Base-by-base conservation (phyloP, 2,113 vertebrate species). In the Rhineura floridana region DNA sequence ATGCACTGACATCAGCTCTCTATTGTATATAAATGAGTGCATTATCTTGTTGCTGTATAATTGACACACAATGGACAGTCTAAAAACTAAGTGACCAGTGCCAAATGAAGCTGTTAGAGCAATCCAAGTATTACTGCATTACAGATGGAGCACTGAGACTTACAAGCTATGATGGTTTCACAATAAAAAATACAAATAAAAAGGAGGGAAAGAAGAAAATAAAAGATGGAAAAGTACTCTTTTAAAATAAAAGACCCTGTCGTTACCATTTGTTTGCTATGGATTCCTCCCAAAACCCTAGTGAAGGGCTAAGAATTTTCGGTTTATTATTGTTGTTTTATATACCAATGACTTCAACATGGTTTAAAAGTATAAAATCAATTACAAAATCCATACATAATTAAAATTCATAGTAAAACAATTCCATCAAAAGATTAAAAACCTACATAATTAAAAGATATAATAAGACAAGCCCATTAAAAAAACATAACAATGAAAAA, bases 1-100 rank as follows among this genome's bases (percentile, higher is more conserved):
- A 36, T 81, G 42, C 67, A 46, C n/a, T 82, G 79, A 82, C 82
- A 42, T 72, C 42, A 76, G 69, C 33, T 82, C 67, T 73, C 44
- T 75, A 28, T 63, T 83, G 86, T 88, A 82, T 76, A 83, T 62
- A 83, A 88, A 88, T 82, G 80, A 83, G 67, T 52, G 76, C 52
- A 83, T 88, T 88, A 88, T 88, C 86, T 82, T 67, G 78, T 87
- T 82, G 79, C 70, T 50, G 52, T 83, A 33, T 82, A 82, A 82
- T 48, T 88, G 81, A 73, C n/a, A 4, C 23, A 88, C 33, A 88
- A 63, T 65, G 42, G 79, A 63, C 55, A 81, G 55, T 12, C 33
- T 88, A 63, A 82, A 82, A 83, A 55, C 59, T 75, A 72, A 75
- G 79, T 88, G 86, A 88, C 86, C 86, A 88, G 2, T 83, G 69